phyloP scores from a whole-genome alignment of 2,888 invertebrate species.

The Mystacides longicornis region DNA sequence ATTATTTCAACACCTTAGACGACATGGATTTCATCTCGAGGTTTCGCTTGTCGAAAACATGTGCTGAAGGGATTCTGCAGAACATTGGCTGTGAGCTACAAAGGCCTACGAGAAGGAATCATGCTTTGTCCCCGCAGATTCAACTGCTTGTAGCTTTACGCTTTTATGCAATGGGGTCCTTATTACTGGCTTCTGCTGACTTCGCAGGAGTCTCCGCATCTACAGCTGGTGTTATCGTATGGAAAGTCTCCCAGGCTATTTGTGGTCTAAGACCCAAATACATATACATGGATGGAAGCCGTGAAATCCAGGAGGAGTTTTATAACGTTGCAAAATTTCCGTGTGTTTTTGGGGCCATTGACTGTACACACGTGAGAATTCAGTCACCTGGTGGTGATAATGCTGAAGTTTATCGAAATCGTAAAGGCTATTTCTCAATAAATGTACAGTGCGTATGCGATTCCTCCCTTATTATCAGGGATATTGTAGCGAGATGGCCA shows the following conservation, averaged over 20 bases:
- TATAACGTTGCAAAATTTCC: too few relatives aligned
- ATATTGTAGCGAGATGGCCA: too few relatives aligned
- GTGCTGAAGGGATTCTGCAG: background rate
- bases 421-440: too few relatives aligned
- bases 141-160: background rate
- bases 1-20: conserved; percentile 3
- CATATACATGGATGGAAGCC: too few relatives aligned
- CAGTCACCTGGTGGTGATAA: too few relatives aligned
- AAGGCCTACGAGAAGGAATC: too few relatives aligned
- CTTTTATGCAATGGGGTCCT: background rate
- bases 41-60: background rate
- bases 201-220: background rate
- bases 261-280: background rate
- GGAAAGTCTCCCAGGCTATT: conserved; percentile 1
- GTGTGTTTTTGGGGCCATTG: too few relatives aligned
- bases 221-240: background rate
- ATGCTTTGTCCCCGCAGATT: background rate
- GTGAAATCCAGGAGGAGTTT: too few relatives aligned
- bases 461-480: too few relatives aligned
- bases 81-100: background rate
- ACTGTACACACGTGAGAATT: too few relatives aligned
- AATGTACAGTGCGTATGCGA: too few relatives aligned
- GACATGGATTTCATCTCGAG: background rate
- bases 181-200: background rate
- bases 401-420: too few relatives aligned